Evolutionary conservation across 53 echinoderm and acorn worm species (phyloP).

Genomic region (Actinopyga echinites): DNA sequence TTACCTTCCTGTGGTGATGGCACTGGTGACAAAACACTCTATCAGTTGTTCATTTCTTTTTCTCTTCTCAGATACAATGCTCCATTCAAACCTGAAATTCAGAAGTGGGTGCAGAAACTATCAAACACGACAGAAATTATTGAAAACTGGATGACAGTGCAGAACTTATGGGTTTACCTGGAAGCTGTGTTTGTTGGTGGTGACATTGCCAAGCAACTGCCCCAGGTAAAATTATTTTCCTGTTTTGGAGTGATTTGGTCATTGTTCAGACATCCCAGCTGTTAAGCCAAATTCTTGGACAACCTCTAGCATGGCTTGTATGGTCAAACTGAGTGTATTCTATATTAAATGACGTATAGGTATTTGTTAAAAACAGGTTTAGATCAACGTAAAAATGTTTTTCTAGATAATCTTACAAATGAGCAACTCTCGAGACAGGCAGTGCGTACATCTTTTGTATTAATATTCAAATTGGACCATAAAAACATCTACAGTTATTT

Average conservation of each 20-base stretch:
- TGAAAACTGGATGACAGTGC: conserved; percentile 99
- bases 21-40: not conserved
- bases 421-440: no score
- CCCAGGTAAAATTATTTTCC: conserved; percentile 63
- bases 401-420: no score
- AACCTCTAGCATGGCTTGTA: no score
- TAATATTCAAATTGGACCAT: no score
- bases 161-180: conserved; percentile 99
- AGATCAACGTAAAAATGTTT: no score
- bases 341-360: no score
- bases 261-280: no score
- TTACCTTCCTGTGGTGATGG: not conserved
- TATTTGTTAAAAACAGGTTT: no score
- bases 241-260: no score
- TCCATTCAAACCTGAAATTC: conserved; percentile 98
- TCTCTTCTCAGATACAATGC: conserved; percentile 83
- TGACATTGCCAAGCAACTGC: conserved; percentile 98
- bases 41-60: not conserved
- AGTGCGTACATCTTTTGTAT: no score
- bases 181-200: conserved; percentile 99
- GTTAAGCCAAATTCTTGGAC: no score
- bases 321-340: no score
- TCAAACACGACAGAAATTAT: conserved; percentile 99
- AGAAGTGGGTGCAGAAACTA: conserved; percentile 98
- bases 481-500: not conserved